A percentile compares a stretch with the other conserved stretches of the same genome.
These are phyloP conservation scores for Piezodorus guildinii DNA, from an alignment of 1,140 invertebrate genomes.

Conservation along the genomic window DNA sequence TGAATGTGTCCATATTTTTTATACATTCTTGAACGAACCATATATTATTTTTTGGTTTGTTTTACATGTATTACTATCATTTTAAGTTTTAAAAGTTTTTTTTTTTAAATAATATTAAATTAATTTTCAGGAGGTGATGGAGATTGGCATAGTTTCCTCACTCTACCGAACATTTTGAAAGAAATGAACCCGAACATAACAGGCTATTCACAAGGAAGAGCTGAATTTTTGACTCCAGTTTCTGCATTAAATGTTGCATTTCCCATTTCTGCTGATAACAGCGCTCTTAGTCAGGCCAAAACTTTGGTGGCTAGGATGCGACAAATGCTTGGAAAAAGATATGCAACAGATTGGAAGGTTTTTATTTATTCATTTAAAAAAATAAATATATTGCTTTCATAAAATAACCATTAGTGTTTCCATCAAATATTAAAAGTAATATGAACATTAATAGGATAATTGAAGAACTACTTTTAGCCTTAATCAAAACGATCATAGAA, in stretches of 20 bases:
- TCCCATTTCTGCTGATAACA: constrained; percentile 56
- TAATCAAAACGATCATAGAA: no score
- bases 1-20: no score
- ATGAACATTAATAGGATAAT: no score
- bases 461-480: no score
- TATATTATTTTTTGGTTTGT: no score
- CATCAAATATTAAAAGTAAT: no score
- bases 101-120: background rate
- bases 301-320: constrained; percentile 57
- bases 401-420: background rate
- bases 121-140: constrained; percentile 46
- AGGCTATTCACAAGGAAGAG: constrained; percentile 56
- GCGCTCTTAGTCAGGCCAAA: constrained; percentile 52
- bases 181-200: constrained; percentile 54
- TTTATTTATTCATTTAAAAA: background rate
- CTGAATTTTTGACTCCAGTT: constrained; percentile 52
- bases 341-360: constrained; percentile 65
- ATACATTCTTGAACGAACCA: no score
- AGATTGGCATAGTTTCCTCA: constrained; percentile 53
- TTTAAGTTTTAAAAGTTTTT: no score
- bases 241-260: constrained; percentile 55
- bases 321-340: constrained; percentile 46
- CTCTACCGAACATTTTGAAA: constrained; percentile 59
- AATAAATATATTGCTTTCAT: background rate
- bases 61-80: no score